Evolutionary conservation across 2,113 vertebrate genomes (phyloP).

Genomic region (Siniperca knerii): DNA sequence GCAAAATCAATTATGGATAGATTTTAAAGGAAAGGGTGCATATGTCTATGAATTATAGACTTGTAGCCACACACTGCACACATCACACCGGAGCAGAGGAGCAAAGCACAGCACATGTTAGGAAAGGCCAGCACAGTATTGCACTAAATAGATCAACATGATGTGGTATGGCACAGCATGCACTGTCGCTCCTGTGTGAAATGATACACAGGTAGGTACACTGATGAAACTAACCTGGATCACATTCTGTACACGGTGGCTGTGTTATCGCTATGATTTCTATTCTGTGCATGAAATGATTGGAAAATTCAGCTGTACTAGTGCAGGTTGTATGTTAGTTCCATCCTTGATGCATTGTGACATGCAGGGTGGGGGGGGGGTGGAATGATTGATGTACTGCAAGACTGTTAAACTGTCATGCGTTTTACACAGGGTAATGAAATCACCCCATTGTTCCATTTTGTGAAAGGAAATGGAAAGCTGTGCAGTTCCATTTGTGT

Average conservation of each 20-base stretch:
- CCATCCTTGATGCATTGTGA: constrained; percentile 14
- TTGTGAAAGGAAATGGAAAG: constrained; percentile 14
- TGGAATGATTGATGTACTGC: constrained; percentile 66
- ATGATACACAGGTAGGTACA: constrained; percentile 1
- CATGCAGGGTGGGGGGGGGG: neutral
- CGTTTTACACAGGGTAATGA: constrained; percentile 67
- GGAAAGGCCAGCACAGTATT: constrained; percentile 34
- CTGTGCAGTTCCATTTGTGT: neutral
- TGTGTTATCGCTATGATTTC: neutral
- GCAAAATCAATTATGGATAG: constrained; percentile 81
- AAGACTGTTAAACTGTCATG: constrained; percentile 67
- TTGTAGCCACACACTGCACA: constrained; percentile 58
- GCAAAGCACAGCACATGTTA: constrained; percentile 50
- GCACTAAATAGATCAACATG: constrained; percentile 46
- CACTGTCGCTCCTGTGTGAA: neutral
- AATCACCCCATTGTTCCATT: constrained; percentile 63
- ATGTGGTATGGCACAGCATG: constrained; percentile 13
- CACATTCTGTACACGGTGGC: neutral
- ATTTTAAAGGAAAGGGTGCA: constrained; percentile 78
- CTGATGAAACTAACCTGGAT: neutral
- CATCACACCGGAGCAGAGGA: constrained; percentile 39
- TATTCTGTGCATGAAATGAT: neutral
- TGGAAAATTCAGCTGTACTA: neutral
- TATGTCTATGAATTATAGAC: constrained; percentile 81
- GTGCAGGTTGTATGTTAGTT: constrained; percentile 5